Evolutionary conservation across 1,140 invertebrate genomes (phyloP).

Genomic region (Callitettix versicolor): DNA sequence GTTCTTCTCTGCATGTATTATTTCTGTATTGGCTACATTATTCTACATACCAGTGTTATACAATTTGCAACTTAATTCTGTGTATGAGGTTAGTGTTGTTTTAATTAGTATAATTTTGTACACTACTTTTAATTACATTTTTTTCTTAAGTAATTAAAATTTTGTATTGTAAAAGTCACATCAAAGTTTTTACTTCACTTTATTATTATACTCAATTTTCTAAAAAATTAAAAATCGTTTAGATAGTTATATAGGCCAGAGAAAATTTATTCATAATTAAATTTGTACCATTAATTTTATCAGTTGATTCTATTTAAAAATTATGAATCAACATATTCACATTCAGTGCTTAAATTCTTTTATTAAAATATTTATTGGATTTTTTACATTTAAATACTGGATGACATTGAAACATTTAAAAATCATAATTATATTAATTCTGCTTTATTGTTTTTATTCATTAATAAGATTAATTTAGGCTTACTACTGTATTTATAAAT

Average conservation of each 20-base stretch:
- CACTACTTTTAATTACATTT: background rate
- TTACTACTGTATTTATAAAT: background rate
- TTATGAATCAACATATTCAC: too few species aligned
- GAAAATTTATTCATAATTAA: background rate
- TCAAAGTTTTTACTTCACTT: background rate
- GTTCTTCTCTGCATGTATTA: conserved; percentile 38
- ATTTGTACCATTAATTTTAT: too few species aligned
- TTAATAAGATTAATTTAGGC: background rate
- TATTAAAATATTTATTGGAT: too few species aligned
- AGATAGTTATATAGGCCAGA: background rate
- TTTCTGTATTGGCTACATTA: conserved; percentile 46
- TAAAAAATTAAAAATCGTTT: background rate
- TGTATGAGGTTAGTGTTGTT: conserved; percentile 44
- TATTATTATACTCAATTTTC: background rate
- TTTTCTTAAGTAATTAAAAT: background rate
- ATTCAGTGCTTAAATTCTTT: too few species aligned
- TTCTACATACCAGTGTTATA: conserved; percentile 67
- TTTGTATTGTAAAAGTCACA: background rate
- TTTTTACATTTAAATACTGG: background rate
- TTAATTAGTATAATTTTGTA: background rate
- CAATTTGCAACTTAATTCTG: conserved; percentile 57
- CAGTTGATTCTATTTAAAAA: too few species aligned
- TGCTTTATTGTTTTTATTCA: background rate
- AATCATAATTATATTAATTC: background rate
- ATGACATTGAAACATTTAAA: background rate